Percentiles rank a stretch among this genome's conserved stretches.
These are phyloP conservation scores for Callyntrura sp. DNA, from an alignment of 2,888 invertebrate species.

Conservation along the genomic window DNA sequence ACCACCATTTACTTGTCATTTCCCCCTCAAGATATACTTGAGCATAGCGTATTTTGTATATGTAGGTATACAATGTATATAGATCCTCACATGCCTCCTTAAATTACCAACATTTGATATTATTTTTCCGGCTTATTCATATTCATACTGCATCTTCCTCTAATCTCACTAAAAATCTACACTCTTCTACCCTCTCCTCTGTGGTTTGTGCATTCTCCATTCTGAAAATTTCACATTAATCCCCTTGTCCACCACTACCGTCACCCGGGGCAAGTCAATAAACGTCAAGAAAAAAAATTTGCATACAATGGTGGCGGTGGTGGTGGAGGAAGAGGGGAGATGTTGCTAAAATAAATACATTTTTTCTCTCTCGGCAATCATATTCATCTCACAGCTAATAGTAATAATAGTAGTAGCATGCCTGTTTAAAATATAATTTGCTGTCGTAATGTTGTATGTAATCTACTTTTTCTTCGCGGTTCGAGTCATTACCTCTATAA, in stretches of 20 bases:
- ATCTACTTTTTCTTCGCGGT: slow-evolving; percentile 11
- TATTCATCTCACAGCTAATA: no score
- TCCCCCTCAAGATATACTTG: slow-evolving; percentile 24
- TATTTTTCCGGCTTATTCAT: slow-evolving; percentile 49
- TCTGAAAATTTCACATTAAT: slow-evolving; percentile 36
- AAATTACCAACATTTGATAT: no score
- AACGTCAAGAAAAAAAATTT: slow-evolving; percentile 54
- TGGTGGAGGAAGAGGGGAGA: no score
- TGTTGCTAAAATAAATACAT: slow-evolving; percentile 42
- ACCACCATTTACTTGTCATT: background rate
- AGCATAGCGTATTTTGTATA: no score
- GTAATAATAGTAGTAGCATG: background rate
- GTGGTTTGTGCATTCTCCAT: background rate
- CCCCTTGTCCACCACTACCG: no score
- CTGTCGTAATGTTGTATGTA: background rate
- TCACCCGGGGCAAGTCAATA: slow-evolving; percentile 39
- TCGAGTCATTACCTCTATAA: slow-evolving; percentile 27
- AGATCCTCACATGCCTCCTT: no score
- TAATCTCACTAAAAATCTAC: slow-evolving; percentile 9
- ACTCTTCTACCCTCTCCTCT: no score
- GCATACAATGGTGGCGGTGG: slow-evolving; percentile 65
- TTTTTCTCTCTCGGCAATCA: slow-evolving; percentile 31
- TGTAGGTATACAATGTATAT: no score
- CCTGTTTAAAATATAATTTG: background rate
- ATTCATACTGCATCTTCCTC: background rate